Percentiles rank a stretch among this genome's conserved stretches.
phyloP scores from a whole-genome alignment of 2,888 invertebrate species.

The Crocallis elinguaria region DNA sequence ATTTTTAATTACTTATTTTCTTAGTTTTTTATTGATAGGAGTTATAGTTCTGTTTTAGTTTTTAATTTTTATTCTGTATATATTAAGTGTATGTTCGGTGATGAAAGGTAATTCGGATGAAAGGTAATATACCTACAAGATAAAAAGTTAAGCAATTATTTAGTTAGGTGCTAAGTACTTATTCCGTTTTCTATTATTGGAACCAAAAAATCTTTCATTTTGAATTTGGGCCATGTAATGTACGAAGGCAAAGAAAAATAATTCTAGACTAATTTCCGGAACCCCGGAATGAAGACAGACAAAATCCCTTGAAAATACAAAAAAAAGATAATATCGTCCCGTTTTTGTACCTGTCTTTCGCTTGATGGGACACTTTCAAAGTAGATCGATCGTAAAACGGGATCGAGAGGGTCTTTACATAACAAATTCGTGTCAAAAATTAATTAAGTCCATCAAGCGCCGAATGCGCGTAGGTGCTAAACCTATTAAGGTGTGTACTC shows the following conservation, averaged over 20 bases:
- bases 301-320: conserved; percentile 9
- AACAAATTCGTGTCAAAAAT: conserved; percentile 64
- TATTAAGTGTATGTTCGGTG: no score
- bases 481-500: conserved; percentile 34
- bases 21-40: no score
- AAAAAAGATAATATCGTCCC: conserved; percentile 17
- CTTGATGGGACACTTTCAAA: conserved; percentile 41
- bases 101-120: no score
- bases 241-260: not conserved
- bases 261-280: not conserved
- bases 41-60: no score
- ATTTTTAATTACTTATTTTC: no score
- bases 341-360: conserved; percentile 35
- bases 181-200: no score
- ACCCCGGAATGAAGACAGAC: not conserved
- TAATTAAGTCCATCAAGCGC: conserved; percentile 58
- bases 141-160: no score
- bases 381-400: conserved; percentile 56
- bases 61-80: no score
- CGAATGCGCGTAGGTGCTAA: conserved; percentile 38
- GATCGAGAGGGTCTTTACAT: conserved; percentile 47
- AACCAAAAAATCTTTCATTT: not conserved
- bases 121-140: no score
- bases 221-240: not conserved
- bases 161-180: no score